Percentiles rank a stretch among this genome's conserved stretches.
These are phyloP conservation scores for Luperina testacea DNA, from an alignment of 2,888 invertebrate genomes.

Conservation along the genomic window DNA sequence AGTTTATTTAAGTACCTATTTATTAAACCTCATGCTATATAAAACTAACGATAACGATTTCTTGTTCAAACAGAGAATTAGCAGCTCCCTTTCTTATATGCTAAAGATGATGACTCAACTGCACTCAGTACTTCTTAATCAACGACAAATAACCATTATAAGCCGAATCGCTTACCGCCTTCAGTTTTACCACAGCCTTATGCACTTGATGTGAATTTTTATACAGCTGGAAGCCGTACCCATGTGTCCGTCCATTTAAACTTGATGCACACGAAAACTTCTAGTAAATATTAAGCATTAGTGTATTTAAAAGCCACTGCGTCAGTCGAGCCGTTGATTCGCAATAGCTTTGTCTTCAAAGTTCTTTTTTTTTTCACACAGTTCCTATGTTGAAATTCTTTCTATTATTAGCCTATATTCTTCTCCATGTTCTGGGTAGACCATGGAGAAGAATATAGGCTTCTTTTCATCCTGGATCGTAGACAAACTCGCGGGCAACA, in stretches of 20 bases:
- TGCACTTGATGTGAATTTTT: conserved; percentile 34
- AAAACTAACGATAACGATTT: too few species aligned
- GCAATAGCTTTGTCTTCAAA: not conserved
- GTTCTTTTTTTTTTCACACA: not conserved
- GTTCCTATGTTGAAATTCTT: not conserved
- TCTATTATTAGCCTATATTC: too few species aligned
- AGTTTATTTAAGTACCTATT: not conserved
- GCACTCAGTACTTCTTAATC: not conserved
- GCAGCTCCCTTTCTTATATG: not conserved
- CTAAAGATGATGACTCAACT: not conserved
- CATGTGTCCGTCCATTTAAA: conserved; percentile 1
- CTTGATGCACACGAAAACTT: not conserved
- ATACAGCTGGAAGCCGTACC: conserved; percentile 1
- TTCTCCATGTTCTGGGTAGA: too few species aligned
- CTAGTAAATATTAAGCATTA: too few species aligned
- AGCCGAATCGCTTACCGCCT: not conserved
- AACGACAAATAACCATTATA: not conserved
- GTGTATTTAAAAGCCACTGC: not conserved
- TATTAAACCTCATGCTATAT: too few species aligned
- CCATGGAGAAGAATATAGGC: too few species aligned
- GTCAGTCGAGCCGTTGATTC: not conserved
- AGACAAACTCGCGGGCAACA: too few species aligned
- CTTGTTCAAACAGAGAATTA: not conserved
- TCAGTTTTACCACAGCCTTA: not conserved
- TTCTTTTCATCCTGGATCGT: too few species aligned